Evolutionary conservation across 2,797 vertebrate genomes (phyloP).

Genomic region (Nasua narica): DNA sequence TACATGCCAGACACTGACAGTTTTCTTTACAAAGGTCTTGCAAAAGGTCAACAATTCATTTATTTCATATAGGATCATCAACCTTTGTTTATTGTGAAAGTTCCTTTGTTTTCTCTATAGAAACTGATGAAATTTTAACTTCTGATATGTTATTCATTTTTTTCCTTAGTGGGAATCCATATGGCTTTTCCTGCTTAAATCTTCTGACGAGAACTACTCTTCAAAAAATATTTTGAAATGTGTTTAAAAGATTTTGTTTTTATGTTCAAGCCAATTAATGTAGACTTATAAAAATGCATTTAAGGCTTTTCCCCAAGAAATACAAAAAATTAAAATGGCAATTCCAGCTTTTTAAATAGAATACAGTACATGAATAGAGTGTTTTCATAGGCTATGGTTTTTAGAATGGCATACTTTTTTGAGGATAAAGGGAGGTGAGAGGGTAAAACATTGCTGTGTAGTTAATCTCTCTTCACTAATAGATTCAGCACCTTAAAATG

Average conservation of each 20-base stretch:
- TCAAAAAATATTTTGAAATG: neutral
- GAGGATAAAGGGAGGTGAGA: neutral
- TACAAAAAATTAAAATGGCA: neutral
- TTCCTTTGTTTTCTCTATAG: neutral
- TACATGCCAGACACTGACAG: neutral
- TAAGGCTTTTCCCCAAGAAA: neutral
- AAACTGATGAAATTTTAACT: neutral
- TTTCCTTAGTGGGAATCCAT: neutral
- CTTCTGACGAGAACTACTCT: neutral
- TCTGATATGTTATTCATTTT: neutral
- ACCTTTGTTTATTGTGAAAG: neutral
- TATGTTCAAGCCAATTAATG: neutral
- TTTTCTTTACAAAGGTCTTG: neutral
- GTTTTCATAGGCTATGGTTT: neutral
- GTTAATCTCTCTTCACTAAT: neutral
- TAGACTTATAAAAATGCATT: neutral
- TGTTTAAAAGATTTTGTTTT: neutral
- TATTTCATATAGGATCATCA: neutral
- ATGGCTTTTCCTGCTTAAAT: neutral
- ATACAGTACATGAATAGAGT: neutral
- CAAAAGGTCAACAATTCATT: neutral
- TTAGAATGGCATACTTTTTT: neutral
- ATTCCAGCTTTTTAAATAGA: neutral
- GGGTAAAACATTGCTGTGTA: neutral
- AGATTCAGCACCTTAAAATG: neutral